Conservation (phyloP, 2,888 invertebrate genomes). For the Melipona beecheii region DNA sequence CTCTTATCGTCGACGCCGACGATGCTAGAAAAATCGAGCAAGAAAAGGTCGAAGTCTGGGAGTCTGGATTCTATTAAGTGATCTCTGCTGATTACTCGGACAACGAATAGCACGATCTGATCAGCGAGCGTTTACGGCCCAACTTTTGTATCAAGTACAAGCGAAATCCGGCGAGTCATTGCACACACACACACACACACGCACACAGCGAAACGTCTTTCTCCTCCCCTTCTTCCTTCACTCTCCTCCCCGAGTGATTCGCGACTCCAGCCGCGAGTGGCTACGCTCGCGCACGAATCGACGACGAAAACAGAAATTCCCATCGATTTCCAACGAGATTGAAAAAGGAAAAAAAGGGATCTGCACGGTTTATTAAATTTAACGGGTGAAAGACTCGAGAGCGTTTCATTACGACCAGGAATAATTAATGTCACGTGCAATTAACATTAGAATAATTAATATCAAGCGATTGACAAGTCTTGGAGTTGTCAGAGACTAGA, state of each 20-base stretch:
- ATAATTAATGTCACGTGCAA: no score
- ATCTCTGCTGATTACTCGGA: slow-evolving; percentile 57
- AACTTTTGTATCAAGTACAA: slow-evolving; percentile 47
- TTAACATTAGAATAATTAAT: no score
- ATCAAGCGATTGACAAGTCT: no score
- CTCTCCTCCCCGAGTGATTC: slow-evolving; percentile 21
- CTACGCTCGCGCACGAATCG: slow-evolving; percentile 39
- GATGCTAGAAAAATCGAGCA: not conserved
- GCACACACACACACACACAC: slow-evolving; percentile 44
- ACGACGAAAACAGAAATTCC: not conserved
- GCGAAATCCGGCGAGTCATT: slow-evolving; percentile 70
- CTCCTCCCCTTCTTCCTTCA: slow-evolving; percentile 1
- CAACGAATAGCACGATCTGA: slow-evolving; percentile 67
- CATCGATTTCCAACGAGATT: not conserved
- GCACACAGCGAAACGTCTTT: slow-evolving; percentile 45
- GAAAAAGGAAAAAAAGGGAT: not conserved
- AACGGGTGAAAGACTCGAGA: no score
- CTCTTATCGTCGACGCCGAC: not conserved
- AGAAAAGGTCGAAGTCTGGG: slow-evolving; percentile 38
- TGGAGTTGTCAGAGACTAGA: no score
- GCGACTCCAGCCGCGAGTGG: not conserved
- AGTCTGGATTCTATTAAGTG: slow-evolving; percentile 67
- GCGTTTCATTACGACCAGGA: no score
- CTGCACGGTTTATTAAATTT: no score
- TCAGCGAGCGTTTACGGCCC: slow-evolving; percentile 42